Base-by-base conservation (phyloP, 1,140 invertebrate species). In the Zeugodacus cucurbitae region DNA sequence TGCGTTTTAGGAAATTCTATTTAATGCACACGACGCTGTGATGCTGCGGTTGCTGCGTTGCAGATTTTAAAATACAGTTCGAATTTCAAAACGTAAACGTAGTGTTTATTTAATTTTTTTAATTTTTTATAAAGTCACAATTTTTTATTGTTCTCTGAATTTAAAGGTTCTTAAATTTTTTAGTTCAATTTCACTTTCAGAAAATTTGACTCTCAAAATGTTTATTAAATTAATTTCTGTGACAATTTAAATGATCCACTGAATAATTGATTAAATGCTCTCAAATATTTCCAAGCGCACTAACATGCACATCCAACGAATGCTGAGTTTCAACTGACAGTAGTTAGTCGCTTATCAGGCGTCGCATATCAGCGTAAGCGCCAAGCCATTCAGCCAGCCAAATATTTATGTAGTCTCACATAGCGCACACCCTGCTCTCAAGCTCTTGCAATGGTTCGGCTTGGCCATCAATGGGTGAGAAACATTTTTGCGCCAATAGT, bases 331-430 rank as follows among this genome's bases (percentile, higher is more conserved):
- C 74, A 82, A 82, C 74, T 82, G 41, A 82, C 22, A 37, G 41
- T 82, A 78, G 20, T 41, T 78, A 26, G 41, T 48, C 74, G 74
- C 74, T 82, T 82, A 82, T 82, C 74, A 82, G 74, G 74, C 74
- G 41, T 29, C 34, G 26, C 41, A 82, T 82, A 26, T 48, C 74
- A 82, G 74, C 20, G 41, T 41, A 22, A 4, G n/a, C 44, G 22
- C 22, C 41, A 82, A 82, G 22, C 41, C 74, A 82, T 2, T n/a
- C 10, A 44, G 74, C 11, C 20, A 26, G 8, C 74, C 74, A 34
- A 37, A 37, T 37, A 41, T 74, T 22, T 74, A 37, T 41, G 67
- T 29, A 26, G 6, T 29, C 7, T 29, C 7, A 22, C 74, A 82
- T 29, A 74, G 41, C 11, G 48, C 48, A 54, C 44, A 34, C 22